Evolutionary conservation across 1,140 invertebrate species (phyloP), one percentile per base, ranked within the genome.

Genomic region (Apis cerana): DNA sequence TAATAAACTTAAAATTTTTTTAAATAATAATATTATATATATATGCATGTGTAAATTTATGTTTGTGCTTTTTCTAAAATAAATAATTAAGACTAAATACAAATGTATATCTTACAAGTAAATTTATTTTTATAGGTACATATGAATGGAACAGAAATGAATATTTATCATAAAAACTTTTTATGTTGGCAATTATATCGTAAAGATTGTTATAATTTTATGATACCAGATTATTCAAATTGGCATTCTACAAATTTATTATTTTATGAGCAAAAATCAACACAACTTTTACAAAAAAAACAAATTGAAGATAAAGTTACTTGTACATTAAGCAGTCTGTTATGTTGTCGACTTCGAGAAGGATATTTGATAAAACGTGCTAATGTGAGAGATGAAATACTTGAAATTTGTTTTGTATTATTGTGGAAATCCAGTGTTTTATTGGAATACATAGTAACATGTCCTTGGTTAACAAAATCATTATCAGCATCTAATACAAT

Each of bases 291-390:
- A 52, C 93, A 95, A 62, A 97, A 97, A 89, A 96, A 95, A 87
- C 96, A 97, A 88, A 94, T 95, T 61, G 96, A 97, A 87, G 95
- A 95, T 70, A 95, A 95, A 89, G 94, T 97, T 48, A 95, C 94
- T 85, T 96, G 96, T 61, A 95, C 95, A 33, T 93, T 97, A 54
- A 94, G 95, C 72, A 96, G 96, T 91, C 94, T 98, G 68, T 91
- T 98, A 58, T 97, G 97, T 56, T 96, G 97, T 90, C 93, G 97
- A 61, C 93, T 98, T 48, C 93, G 97, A 54, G 97, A 98, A 94
- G 97, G 97, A 59, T 98, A 97, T 92, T 95, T 90, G 94, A 98
- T 91, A 95, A 97, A 94, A 95, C 96, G 93, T 91, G 95, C 90
- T 56, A 86, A 75, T 59, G 90, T 94, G 90, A 91, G 95, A 93